These are phyloP conservation scores for Zygothrica quintamaculata DNA, from an alignment of 2,888 invertebrate species.

Conservation along the genomic window DNA sequence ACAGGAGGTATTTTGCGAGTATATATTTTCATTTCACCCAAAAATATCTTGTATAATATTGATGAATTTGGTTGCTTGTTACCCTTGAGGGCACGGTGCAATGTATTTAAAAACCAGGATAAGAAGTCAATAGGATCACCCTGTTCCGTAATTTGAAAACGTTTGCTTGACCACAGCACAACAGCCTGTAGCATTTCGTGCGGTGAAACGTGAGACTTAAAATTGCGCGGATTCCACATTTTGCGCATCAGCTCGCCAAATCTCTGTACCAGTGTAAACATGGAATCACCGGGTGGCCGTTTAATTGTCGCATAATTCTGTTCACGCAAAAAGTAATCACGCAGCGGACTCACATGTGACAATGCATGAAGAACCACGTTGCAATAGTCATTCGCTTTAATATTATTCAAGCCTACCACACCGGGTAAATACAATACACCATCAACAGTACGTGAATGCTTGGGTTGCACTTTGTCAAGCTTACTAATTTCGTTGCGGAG, in stretches of 20 bases:
- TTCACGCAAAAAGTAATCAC: constrained; percentile 97
- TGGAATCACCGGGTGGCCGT: constrained; percentile 97
- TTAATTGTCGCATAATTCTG: constrained; percentile 95
- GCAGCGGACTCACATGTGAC: constrained; percentile 96
- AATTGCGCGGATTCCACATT: constrained; percentile 99
- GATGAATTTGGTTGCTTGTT: constrained; percentile 94
- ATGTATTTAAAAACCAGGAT: constrained; percentile 98
- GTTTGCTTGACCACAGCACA: constrained; percentile 97
- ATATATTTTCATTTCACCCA: constrained; percentile 95
- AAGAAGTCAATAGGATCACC: constrained; percentile 99
- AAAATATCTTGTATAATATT: constrained; percentile 97
- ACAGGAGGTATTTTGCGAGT: constrained; percentile 96
- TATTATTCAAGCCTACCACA: constrained; percentile 98
- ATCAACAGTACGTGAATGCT: constrained; percentile 97
- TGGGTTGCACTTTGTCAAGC: constrained; percentile 88
- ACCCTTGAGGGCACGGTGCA: constrained; percentile 97
- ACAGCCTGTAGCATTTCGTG: constrained; percentile 99
- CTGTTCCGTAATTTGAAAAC: constrained; percentile 99
- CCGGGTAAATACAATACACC: constrained; percentile 97
- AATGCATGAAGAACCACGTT: constrained; percentile 98
- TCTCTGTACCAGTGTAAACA: constrained; percentile 93
- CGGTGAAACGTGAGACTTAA: constrained; percentile 99
- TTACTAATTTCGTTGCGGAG: constrained; percentile 91
- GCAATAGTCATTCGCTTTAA: constrained; percentile 99
- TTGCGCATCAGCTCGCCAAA: constrained; percentile 98